Conservation (phyloP, 35 echinoderm and acorn worm species). For the Apostichopus parvimensis region DNA sequence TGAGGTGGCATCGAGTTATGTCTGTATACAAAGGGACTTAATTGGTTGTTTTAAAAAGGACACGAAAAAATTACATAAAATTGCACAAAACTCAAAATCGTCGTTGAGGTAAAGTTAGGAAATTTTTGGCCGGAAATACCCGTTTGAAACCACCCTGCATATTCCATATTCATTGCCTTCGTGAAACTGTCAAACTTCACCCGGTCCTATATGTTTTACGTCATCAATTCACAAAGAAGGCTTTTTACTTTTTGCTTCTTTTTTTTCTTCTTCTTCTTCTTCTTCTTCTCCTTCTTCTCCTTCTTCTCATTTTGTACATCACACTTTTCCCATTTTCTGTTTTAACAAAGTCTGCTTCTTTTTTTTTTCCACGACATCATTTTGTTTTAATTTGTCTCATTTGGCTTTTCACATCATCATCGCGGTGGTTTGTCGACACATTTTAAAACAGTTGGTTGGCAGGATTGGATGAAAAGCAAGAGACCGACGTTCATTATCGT, state of each 20-base stretch:
- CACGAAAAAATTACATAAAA: too few relatives aligned
- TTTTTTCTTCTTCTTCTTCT: too few relatives aligned
- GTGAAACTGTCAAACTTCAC: background rate
- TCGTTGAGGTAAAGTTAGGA: too few relatives aligned
- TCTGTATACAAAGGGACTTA: too few relatives aligned
- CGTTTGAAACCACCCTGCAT: too few relatives aligned
- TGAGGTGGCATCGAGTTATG: too few relatives aligned
- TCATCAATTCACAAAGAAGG: background rate
- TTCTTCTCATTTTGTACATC: background rate
- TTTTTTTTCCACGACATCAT: background rate
- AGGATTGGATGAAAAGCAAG: slow-evolving; percentile 62
- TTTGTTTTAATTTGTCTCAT: background rate
- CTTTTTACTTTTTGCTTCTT: background rate
- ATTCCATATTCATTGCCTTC: too few relatives aligned
- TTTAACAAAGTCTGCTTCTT: too few relatives aligned
- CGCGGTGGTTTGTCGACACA: slow-evolving; percentile 5
- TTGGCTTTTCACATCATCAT: background rate
- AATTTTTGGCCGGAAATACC: too few relatives aligned
- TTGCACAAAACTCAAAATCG: too few relatives aligned
- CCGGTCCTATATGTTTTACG: background rate
- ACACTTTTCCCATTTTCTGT: background rate
- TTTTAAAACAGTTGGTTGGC: slow-evolving; percentile 51
- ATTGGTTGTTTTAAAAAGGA: too few relatives aligned
- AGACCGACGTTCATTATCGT: slow-evolving; percentile 69
- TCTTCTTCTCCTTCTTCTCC: background rate